Conservation (phyloP, 2,113 vertebrate species). For the Datnioides undecimradiatus region DNA sequence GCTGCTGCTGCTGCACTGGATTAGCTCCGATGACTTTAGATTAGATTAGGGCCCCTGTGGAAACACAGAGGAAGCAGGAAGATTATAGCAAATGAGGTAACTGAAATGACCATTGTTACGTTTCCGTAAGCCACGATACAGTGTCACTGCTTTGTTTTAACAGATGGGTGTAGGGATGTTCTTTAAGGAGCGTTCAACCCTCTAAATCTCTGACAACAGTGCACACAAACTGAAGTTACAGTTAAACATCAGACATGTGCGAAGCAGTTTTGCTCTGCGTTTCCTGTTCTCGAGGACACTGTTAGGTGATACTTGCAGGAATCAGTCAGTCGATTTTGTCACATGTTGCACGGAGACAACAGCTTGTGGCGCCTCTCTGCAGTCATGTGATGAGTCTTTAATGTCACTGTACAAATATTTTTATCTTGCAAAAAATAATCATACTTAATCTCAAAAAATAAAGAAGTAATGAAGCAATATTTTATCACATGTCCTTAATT, state of each 20-base stretch:
- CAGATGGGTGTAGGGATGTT: not conserved
- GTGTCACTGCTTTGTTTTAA: constrained; percentile 10
- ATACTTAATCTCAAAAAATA: too few relatives aligned
- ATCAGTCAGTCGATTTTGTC: not conserved
- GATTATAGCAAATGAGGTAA: constrained; percentile 72
- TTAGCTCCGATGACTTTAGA: constrained; percentile 75
- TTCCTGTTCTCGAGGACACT: not conserved
- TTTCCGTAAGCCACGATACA: constrained; percentile 19
- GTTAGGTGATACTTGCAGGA: not conserved
- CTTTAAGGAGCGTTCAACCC: not conserved
- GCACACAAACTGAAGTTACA: not conserved
- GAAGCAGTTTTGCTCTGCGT: not conserved
- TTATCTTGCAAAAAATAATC: too few relatives aligned
- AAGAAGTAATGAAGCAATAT: not conserved
- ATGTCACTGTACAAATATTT: not conserved
- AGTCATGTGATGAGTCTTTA: not conserved
- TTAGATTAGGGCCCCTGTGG: constrained; percentile 65
- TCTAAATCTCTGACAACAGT: not conserved
- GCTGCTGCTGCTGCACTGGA: constrained; percentile 54
- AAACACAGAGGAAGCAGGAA: constrained; percentile 69
- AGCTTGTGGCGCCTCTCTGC: not conserved
- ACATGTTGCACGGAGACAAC: not conserved
- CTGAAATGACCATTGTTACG: constrained; percentile 63
- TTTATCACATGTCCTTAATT: not conserved
- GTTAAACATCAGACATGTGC: not conserved